phyloP scores from a whole-genome alignment of 2,888 invertebrate species.

The Argynnis bischoffii region DNA sequence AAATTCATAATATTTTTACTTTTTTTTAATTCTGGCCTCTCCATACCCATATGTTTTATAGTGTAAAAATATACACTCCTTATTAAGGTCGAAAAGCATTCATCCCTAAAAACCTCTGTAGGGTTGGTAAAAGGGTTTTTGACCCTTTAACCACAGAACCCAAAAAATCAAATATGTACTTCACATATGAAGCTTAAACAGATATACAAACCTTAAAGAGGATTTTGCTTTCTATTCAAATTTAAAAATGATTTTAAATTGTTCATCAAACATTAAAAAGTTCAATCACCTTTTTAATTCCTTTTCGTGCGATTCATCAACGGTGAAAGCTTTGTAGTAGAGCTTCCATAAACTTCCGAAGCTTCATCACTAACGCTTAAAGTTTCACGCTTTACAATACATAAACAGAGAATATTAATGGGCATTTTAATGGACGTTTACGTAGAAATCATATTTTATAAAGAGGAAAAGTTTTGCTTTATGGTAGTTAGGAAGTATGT shows the following conservation, averaged over 20 bases:
- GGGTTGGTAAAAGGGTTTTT: no score
- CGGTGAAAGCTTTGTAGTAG: slow-evolving; percentile 11
- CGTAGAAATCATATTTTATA: slow-evolving; percentile 20
- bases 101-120: no score
- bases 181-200: no score
- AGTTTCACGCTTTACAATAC: slow-evolving; percentile 24
- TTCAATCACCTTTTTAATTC: not conserved
- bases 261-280: not conserved
- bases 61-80: no score
- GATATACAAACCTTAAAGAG: no score
- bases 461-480: slow-evolving; percentile 11
- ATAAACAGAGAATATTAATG: slow-evolving; percentile 22
- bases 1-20: no score
- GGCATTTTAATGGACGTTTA: slow-evolving; percentile 19
- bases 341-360: slow-evolving; percentile 22
- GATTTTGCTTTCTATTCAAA: not conserved
- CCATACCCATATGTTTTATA: no score
- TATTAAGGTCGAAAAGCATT: no score
- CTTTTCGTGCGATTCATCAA: slow-evolving; percentile 7
- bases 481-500: slow-evolving; percentile 1
- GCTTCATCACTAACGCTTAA: slow-evolving; percentile 18
- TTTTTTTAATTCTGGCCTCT: no score
- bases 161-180: no score
- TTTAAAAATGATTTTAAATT: not conserved
- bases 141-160: no score